phyloP scores from a whole-genome alignment of 1,140 invertebrate species.

The Phymastichus coffea region DNA sequence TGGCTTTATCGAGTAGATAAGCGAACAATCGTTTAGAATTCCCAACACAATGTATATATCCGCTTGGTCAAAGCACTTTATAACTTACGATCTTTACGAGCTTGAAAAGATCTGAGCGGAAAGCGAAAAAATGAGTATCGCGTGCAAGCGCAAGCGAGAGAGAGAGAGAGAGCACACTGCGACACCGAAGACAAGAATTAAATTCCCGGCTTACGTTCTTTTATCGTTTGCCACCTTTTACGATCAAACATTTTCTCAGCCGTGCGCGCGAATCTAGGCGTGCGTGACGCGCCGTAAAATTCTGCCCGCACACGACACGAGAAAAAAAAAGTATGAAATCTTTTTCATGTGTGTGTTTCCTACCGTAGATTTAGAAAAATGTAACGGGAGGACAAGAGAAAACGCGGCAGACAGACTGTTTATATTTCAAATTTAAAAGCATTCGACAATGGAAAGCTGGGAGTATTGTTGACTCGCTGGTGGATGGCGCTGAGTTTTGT shows the following conservation, averaged over 20 bases:
- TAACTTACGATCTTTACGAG: too few relatives aligned
- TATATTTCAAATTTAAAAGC: constrained; percentile 58
- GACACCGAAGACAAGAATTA: neutral
- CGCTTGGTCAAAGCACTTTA: too few relatives aligned
- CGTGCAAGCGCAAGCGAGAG: too few relatives aligned
- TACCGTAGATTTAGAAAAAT: too few relatives aligned
- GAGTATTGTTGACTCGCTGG: constrained; percentile 49
- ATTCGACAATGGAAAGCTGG: constrained; percentile 53
- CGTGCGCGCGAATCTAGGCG: neutral
- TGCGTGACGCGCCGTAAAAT: neutral
- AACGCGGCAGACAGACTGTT: constrained; percentile 51
- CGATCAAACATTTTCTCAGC: constrained; percentile 1
- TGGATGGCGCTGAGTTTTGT: constrained; percentile 35
- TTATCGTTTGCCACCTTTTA: constrained; percentile 3
- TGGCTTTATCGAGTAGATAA: too few relatives aligned
- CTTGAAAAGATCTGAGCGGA: too few relatives aligned
- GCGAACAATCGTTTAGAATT: too few relatives aligned
- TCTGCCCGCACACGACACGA: neutral
- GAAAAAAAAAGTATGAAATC: constrained; percentile 2
- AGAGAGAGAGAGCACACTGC: too few relatives aligned
- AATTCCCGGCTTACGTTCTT: constrained; percentile 2
- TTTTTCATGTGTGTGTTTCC: neutral
- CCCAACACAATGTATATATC: too few relatives aligned
- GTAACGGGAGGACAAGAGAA: too few relatives aligned
- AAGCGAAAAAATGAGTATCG: too few relatives aligned